Evolutionary conservation across 2,797 vertebrate genomes (phyloP), one percentile per base, ranked within the genome.

Genomic region (Notolepis coatsorum): DNA sequence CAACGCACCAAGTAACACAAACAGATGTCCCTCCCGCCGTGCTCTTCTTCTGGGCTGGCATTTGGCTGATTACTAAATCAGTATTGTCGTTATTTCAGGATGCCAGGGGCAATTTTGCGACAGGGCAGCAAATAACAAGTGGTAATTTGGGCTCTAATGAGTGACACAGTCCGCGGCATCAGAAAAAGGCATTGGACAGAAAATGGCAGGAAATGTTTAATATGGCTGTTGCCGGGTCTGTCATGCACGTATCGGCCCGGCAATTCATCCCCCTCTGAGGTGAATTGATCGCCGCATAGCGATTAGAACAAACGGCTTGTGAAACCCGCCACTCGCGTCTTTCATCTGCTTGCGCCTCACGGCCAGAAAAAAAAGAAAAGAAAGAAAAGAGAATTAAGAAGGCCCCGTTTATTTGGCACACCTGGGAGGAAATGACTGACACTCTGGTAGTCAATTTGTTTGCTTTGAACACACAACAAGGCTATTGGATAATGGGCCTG

Each of bases 231-330:
- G 50, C 45, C 28, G 54, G 15, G 30, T 52, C 25, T 4, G 83
- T 87, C 91, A 92, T 88, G 91, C 82, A 85, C 91, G 49, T 24
- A 28, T 71, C 20, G 17, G 62, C 72, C 30, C 51, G 43, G 77
- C 64, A 83, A 90, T 90, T 61, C 71, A 62, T 68, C 66, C 75
- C 74, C 70, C 70, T 66, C 58, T 35, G 60, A 55, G 72, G 35
- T 73, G 65, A 82, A 89, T 87, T 80, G 80, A 87, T 88, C 67
- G 60, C 25, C 60, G 55, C 69, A 64, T 65, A 80, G 59, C 24
- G 64, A 85, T 88, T 73, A 88, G 70, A 77, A 75, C 77, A 85
- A 89, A 84, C 78, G 72, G 67, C 73, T 71, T 54, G 75, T 66
- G 58, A 66, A 65, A 70, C 39, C 60, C 41, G 65, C 30, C 65